Evolutionary conservation across 35 echinoderm and acorn worm genomes (phyloP), one percentile per base, ranked within the genome.

Genomic region (Patiria miniata): DNA sequence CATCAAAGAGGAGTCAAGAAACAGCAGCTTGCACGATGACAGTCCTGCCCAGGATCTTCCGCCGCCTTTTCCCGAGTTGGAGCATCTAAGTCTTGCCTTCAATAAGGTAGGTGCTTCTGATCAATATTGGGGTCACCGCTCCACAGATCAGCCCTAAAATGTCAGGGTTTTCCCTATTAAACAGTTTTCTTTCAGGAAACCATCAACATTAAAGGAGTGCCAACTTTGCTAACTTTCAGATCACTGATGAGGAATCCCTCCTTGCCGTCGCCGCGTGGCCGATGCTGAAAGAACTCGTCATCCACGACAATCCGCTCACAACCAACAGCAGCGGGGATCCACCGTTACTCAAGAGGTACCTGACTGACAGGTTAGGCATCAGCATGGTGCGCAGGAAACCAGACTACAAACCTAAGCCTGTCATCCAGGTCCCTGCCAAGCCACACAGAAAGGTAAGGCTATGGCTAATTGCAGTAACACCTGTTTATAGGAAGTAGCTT

Each of bases 241-340:
- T 98, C 33, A 58, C 57, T 12, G 87, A 91, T 30, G 95, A 98
- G 55, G 95, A 98, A 78, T 89, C 84, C 1, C 69, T 98, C 7
- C 39, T 98, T 23, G 95, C 92, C 16, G 88, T 98, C 6, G 95
- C 95, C 30, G 95, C 92, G 8, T 98, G 95, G 95, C 95, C 95
- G 7, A 91, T 98, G 92, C 89, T 98, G 8, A 85, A 84, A 40
- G 89, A 94, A 53, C 79, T 98, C 8, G 77, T 94, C 40, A 98
- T 98, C 37, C 86, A 94, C 44, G 85, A 94, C 61, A 98, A 98
- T 83, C 95, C 95, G n/a, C 86, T 98, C 38, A 98, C 95, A 17
- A 92, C 56, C 23, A 82, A 86, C 2, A 88, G 89, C 81, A 94
- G 86, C 68, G 95, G 95, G 15, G 89, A 94, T 39, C 95, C 95